These are phyloP conservation scores for Drosophila prosaltans DNA, from an alignment of 1,140 invertebrate species.

Conservation along the genomic window DNA sequence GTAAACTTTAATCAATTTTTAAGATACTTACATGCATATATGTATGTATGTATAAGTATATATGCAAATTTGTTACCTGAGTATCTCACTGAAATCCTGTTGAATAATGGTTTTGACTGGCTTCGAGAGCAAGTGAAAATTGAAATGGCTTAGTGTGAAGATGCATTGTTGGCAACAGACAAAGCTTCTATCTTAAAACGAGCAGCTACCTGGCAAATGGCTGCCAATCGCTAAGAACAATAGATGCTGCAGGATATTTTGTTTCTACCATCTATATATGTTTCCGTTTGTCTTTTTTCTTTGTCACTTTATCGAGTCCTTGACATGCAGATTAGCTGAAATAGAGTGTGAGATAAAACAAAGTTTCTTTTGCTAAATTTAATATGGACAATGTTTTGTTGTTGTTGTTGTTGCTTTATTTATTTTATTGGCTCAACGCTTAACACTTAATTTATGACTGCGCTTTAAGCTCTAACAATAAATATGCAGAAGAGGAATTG, in stretches of 20 bases:
- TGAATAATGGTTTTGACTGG: slow-evolving; percentile 43
- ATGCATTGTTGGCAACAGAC: slow-evolving; percentile 13
- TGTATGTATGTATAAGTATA: not conserved
- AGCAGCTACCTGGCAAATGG: slow-evolving; percentile 4
- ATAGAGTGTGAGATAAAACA: slow-evolving; percentile 21
- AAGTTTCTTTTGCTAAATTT: slow-evolving; percentile 26
- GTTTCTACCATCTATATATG: not conserved
- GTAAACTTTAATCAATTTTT: not conserved
- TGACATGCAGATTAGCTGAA: not conserved
- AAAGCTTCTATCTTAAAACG: not conserved
- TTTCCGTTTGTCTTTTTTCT: not conserved
- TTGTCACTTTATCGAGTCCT: too few relatives aligned
- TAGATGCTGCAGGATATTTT: slow-evolving; percentile 2
- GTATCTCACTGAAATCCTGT: slow-evolving; percentile 29
- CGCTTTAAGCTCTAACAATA: slow-evolving; percentile 20
- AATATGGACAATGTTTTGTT: slow-evolving; percentile 51
- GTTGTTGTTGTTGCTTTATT: slow-evolving; percentile 43
- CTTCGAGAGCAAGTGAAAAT: slow-evolving; percentile 32
- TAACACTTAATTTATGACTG: slow-evolving; percentile 68
- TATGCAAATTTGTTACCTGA: slow-evolving; percentile 22
- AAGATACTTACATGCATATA: slow-evolving; percentile 1
- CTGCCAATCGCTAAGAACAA: slow-evolving; percentile 31
- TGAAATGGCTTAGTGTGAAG: slow-evolving; percentile 41
- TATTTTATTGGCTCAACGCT: slow-evolving; percentile 51
- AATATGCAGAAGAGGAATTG: slow-evolving; percentile 26